Evolutionary conservation across 2,797 vertebrate species (phyloP).

Genomic region (Hybognathus amarus): DNA sequence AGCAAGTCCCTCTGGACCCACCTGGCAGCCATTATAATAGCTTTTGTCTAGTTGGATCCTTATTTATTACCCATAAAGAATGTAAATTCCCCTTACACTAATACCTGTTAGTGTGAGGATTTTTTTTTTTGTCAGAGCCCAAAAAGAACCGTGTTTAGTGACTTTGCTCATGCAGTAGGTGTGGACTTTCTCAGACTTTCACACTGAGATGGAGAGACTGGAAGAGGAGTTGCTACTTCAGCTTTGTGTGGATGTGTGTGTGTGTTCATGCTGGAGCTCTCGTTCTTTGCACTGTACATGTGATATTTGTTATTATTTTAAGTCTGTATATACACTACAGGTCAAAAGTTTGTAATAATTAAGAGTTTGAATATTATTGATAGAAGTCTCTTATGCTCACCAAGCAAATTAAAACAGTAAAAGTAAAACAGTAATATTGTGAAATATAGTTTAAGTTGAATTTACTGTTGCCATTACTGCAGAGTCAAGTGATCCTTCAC

Average conservation of each 20-base stretch:
- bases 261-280: constrained; percentile 26
- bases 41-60: neutral
- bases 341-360: neutral
- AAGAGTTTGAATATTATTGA: neutral
- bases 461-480: neutral
- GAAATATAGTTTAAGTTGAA: neutral
- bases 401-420: neutral
- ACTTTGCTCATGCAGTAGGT: constrained; percentile 48
- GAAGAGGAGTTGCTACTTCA: constrained; percentile 36
- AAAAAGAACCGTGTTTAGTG: constrained; percentile 16
- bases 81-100: neutral
- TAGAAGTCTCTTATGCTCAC: neutral
- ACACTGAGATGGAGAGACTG: constrained; percentile 57
- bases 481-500: neutral
- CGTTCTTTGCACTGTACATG: constrained; percentile 3
- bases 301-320: neutral
- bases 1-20: neutral
- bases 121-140: neutral
- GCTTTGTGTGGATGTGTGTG: neutral
- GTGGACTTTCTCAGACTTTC: constrained; percentile 52
- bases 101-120: neutral
- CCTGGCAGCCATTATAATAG: constrained; percentile 15
- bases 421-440: neutral
- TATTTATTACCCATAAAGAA: neutral
- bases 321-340: neutral